Evolutionary conservation across 2,888 invertebrate genomes (phyloP).

Genomic region (Darwinula stevensoni): DNA sequence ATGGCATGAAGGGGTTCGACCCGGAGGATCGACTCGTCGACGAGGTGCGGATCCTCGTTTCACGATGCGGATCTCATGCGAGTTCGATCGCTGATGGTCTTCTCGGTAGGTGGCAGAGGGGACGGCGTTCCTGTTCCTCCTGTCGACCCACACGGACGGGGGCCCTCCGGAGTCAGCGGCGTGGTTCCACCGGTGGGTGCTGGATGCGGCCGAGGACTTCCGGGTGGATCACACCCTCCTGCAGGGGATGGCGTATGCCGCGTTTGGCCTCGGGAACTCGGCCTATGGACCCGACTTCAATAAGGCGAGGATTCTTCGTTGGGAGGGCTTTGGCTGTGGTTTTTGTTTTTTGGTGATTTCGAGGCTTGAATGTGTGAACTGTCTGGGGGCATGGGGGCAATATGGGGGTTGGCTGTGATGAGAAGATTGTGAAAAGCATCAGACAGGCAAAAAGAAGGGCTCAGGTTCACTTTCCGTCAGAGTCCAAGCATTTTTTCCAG

Average conservation of each 20-base stretch:
- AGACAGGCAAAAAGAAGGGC: no score
- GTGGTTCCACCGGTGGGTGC: conserved; percentile 24
- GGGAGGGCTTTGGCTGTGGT: conserved; percentile 1
- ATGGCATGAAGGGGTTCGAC: background rate
- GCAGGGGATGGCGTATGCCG: conserved; percentile 17
- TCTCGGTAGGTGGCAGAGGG: no score
- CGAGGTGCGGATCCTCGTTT: no score
- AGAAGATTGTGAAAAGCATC: no score
- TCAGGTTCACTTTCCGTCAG: no score
- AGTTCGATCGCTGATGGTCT: no score
- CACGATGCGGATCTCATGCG: no score
- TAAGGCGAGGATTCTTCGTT: conserved; percentile 12
- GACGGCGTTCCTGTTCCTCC: conserved; percentile 17
- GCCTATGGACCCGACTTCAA: conserved; percentile 19
- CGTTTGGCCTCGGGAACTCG: conserved; percentile 25
- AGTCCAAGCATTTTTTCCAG: no score
- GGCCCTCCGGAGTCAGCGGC: conserved; percentile 18
- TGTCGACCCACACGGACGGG: conserved; percentile 24
- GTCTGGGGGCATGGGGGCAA: no score
- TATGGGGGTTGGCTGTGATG: no score
- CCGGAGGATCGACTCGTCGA: background rate
- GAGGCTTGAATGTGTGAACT: no score
- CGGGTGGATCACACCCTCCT: conserved; percentile 20
- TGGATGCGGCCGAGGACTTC: conserved; percentile 23
- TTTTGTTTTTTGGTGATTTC: no score